A percentile compares a stretch with the other conserved stretches of the same genome.
phyloP scores from a whole-genome alignment of 1,140 invertebrate genomes.

The Delia radicum region DNA sequence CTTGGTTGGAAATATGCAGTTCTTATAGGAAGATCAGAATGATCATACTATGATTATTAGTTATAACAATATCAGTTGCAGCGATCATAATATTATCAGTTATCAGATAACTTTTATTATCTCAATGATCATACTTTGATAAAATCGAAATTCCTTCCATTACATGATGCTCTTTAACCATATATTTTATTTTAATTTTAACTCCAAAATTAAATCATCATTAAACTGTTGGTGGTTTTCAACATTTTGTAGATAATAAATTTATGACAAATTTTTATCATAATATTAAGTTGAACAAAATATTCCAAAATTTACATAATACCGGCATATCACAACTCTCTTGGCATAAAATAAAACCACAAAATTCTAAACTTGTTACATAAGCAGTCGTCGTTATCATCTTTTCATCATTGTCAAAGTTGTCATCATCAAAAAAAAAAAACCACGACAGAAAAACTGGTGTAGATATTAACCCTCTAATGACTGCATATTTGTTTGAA shows the following conservation, averaged over 20 bases:
- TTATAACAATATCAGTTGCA: too few relatives aligned
- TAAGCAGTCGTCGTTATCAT: background rate
- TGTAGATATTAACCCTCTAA: too few relatives aligned
- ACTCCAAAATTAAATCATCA: background rate
- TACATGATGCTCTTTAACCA: background rate
- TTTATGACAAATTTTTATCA: background rate
- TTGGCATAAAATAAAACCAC: background rate
- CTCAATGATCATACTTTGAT: background rate
- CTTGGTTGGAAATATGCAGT: too few relatives aligned
- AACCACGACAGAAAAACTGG: too few relatives aligned
- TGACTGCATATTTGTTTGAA: too few relatives aligned
- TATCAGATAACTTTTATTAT: background rate
- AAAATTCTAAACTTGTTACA: background rate
- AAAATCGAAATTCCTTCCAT: background rate
- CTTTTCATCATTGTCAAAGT: background rate
- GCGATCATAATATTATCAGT: too few relatives aligned
- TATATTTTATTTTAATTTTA: background rate
- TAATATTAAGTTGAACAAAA: background rate
- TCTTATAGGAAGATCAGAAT: background rate
- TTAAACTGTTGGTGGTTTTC: background rate
- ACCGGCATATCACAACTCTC: background rate
- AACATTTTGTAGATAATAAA: background rate
- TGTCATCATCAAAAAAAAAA: background rate
- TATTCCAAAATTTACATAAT: background rate
- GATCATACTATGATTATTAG: background rate